Evolutionary conservation across 2,113 vertebrate species (phyloP), one percentile per base, ranked within the genome.

Genomic region (Sinocyclocheilus maitianheensis): DNA sequence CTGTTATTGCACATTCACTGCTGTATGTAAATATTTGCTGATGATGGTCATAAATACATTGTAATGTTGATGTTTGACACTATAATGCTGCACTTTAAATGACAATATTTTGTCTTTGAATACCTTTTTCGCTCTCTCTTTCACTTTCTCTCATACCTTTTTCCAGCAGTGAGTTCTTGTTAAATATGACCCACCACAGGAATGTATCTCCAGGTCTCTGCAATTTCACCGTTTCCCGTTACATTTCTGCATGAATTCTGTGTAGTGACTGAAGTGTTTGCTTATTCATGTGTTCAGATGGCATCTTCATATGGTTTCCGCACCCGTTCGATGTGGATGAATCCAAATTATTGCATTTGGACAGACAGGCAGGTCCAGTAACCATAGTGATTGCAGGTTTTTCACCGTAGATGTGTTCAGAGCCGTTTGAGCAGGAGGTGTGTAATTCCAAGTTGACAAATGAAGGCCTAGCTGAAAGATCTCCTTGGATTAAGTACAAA

Each of bases 301-400:
- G 92, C 91, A 91, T 94, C 92, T 85, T 90, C 90, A 86, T 89
- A 90, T 88, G 83, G 88, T 87, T 89, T 71, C 80, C 87, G 79
- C 84, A 90, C 84, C 90, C 85, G 88, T 92, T 89, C 91, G 89
- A 84, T 93, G 93, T 86, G 81, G 58, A 93, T 92, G 86, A 81
- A 83, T 91, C 90, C 93, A 94, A 93, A 94, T 94, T 90, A 93
- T 93, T 86, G 86, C 43, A 75, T 83, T 83, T 82, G 92, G 93
- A 87, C 92, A 85, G 90, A n/a, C 51, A 26, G 4, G 92, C 90
- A 89, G 91, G 90, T 93, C 92, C 85, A 83, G 77, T 88, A 87
- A 89, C 88, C 76, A 8, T 89, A 65, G 91, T 84, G 89, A 85
- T 92, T 91, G 89, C 90, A 81, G 74, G 90, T 67, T 84, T 85